A percentile compares a stretch with the other conserved stretches of the same genome.
phyloP scores from a whole-genome alignment of 2,888 invertebrate species.

The Mermis nigrescens region DNA sequence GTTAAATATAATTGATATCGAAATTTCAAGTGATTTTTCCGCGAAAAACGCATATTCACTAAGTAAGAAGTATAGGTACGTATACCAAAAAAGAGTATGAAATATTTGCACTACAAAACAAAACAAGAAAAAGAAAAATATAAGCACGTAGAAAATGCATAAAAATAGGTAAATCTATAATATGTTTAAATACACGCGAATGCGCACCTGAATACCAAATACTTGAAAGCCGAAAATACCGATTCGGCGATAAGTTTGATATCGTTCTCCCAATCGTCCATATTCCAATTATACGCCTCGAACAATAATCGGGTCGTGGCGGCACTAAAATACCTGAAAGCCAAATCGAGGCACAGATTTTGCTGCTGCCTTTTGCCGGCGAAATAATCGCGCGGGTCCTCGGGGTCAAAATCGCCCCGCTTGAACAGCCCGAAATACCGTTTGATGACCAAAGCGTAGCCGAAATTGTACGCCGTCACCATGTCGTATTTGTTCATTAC shows the following conservation, averaged over 20 bases:
- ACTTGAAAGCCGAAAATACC: not conserved
- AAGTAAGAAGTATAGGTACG: no score
- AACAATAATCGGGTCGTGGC: not conserved
- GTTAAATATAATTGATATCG: no score
- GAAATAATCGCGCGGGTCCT: not conserved
- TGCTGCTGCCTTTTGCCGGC: not conserved
- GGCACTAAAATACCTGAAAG: not conserved
- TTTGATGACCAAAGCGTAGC: not conserved
- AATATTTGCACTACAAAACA: no score
- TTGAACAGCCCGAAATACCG: not conserved
- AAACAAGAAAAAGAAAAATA: no score
- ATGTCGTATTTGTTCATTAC: not conserved
- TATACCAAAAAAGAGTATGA: no score
- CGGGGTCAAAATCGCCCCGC: not conserved
- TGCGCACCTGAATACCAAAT: not conserved
- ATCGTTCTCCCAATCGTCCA: slow-evolving; percentile 1
- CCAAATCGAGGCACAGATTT: not conserved
- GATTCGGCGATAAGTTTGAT: slow-evolving; percentile 1
- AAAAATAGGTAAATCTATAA: no score
- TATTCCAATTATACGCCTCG: not conserved
- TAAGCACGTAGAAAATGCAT: no score
- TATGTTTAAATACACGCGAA: no score
- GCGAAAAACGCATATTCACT: no score
- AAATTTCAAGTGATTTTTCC: no score
- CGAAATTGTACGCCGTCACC: not conserved